Conservation (phyloP, 2,113 vertebrate species). For the Potamarius usumacintae region DNA sequence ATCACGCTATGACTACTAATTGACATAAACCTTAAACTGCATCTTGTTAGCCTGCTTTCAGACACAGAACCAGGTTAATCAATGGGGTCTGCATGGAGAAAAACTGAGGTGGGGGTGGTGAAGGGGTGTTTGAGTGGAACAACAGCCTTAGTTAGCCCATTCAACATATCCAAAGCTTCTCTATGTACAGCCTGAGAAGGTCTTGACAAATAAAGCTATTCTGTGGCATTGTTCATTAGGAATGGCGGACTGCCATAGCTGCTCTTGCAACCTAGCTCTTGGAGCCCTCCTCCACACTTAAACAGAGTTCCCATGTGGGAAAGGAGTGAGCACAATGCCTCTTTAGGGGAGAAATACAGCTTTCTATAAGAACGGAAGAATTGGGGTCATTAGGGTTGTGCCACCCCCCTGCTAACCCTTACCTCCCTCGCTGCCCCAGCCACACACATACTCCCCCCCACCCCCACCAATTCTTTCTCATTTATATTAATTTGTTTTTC, state of each 20-base stretch:
- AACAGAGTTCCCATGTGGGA: conserved; percentile 54
- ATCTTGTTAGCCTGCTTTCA: conserved; percentile 61
- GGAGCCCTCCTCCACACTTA: conserved; percentile 37
- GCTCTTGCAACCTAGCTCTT: conserved; percentile 45
- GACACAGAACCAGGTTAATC: conserved; percentile 49
- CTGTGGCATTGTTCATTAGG: conserved; percentile 61
- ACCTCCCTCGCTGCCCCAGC: conserved; percentile 40
- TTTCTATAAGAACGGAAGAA: conserved; percentile 53
- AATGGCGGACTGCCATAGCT: conserved; percentile 55
- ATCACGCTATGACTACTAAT: conserved; percentile 58
- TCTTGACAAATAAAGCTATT: conserved; percentile 61
- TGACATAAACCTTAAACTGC: conserved; percentile 66
- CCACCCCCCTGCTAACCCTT: conserved; percentile 41
- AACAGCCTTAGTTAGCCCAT: conserved; percentile 45
- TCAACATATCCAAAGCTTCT: conserved; percentile 52
- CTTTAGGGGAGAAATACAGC: conserved; percentile 51
- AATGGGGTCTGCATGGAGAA: conserved; percentile 25
- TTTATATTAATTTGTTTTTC: conserved; percentile 38
- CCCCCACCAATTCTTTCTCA: conserved; percentile 23
- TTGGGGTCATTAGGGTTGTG: conserved; percentile 58
- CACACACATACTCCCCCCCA: conserved; percentile 34
- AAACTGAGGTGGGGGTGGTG: conserved; percentile 33
- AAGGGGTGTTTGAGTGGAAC: conserved; percentile 49
- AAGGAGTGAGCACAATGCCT: conserved; percentile 54
- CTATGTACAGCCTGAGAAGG: conserved; percentile 53